Evolutionary conservation across 2,797 vertebrate genomes (phyloP), one percentile per base, ranked within the genome.

Genomic region (Oryzias sinensis): DNA sequence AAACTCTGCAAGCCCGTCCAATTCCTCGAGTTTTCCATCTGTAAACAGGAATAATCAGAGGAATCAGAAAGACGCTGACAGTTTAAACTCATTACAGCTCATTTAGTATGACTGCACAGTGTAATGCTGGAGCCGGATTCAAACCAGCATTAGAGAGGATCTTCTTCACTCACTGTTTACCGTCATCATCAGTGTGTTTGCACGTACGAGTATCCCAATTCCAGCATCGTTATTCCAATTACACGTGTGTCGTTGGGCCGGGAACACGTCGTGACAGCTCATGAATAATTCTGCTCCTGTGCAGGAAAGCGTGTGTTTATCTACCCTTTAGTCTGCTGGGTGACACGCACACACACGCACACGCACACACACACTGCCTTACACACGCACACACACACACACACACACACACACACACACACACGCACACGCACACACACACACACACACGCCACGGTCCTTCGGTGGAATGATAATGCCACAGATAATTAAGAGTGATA

Each of bases 141-240:
- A 9, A 37, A 37, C 2, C 33, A 37, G 33, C 33, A 11, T 37
- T 37, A 11, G 8, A 11, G 8, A 37, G 33, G 33, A 37, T 37
- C 33, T 37, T 37, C 11, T 37, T 37, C 33, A 37, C 33, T 37
- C 8, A 11, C 33, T 37, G 33, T 37, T 37, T 37, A 37, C 33
- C 33, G 4, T 37, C 33, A 11, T 37, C 33, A 37, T 37, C 33
- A 4, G 27, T 37, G 45, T 58, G 56, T 43, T 42, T 3, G 51
- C 27, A 29, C 27, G 62, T 27, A 41, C 45, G 59, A 22, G 0
- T 45, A 0, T 47, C 53, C 44, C 43, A 49, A 59, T 62, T 76
- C 65, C 54, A 58, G 65, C 69, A 70, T 80, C 33, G 27, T 81
- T 81, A 83, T 72, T 79, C 83, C 63, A 79, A 86, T 86, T 74